Conservation (phyloP, 2,113 vertebrate species). For the Rhinolophus sinicus region DNA sequence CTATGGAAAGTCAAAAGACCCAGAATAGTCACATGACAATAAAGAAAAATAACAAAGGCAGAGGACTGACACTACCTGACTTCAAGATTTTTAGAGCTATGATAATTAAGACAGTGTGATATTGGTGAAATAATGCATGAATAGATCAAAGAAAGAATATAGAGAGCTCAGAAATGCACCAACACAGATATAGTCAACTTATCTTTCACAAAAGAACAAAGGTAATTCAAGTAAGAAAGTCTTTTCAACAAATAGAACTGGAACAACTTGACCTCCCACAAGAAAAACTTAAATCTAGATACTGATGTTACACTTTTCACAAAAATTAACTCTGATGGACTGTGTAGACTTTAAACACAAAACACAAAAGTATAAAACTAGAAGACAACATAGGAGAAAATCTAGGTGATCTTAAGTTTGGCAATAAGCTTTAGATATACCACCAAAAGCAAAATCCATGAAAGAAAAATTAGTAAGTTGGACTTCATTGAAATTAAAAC, state of each 20-base stretch:
- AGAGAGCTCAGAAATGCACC: background rate
- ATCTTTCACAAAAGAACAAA: slow-evolving; percentile 1
- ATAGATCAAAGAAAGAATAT: background rate
- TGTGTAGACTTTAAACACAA: background rate
- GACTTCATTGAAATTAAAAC: background rate
- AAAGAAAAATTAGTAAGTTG: background rate
- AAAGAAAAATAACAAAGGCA: background rate
- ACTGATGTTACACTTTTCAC: background rate
- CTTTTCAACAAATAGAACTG: background rate
- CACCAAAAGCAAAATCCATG: background rate
- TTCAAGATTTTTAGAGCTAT: background rate
- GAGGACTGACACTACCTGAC: background rate
- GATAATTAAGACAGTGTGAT: background rate
- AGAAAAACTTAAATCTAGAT: background rate
- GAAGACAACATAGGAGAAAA: background rate
- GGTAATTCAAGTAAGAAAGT: background rate
- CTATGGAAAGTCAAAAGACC: background rate
- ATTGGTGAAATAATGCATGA: background rate
- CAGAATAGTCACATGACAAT: background rate
- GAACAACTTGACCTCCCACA: background rate
- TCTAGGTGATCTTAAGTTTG: background rate
- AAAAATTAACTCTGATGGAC: background rate
- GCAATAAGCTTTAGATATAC: background rate
- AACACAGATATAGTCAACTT: background rate
- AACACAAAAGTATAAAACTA: background rate